Base-by-base conservation (phyloP, 2,113 vertebrate species). In the Neodontobutis hainanensis region DNA sequence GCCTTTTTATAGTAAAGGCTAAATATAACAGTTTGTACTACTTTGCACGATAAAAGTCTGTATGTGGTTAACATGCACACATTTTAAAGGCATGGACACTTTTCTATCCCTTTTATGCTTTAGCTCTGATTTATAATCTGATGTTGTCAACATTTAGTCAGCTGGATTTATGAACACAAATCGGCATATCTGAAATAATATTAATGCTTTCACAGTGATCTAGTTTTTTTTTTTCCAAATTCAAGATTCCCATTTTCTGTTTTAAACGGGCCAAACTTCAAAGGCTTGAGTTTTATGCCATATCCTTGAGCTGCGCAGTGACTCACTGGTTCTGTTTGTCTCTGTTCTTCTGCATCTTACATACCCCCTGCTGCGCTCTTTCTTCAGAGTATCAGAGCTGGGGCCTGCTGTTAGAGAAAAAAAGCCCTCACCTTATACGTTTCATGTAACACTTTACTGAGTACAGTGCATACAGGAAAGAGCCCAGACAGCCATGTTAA, bases 341-440 rank as follows among this genome's bases (percentile, higher is more conserved):
- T 73, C 67, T 1, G 6, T 19, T 36, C 8, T 38, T 15, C 59
- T 65, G 15, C 50, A 3, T 56, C 44, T 64, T 47, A 50, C 50
- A 3, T 62, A 56, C 61, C 65, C 65, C 52, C 68, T 56, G 43
- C 75, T 75, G 68, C 40, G 65, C 57, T 45, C 61, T 45, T 59
- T 12, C 19, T 27, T 27, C 19, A 27, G 48, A 46, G 50, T 64
- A 56, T 70, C 14, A 67, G 56, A 68, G 59, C 8, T 7, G 46
- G 16, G 44, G 8, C 70, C 70, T 80, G 77, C 73, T 78, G 79
- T 68, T 65, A 61, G 73, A 72, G 65, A 70, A 75, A n/a, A 83
- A 77, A 85, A 75, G 46, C 12, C 45, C 75, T 9, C 69, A 52
- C 78, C 61, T 65, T 12, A 46, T 61, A 69, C 67, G 56, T 49